Evolutionary conservation across 2,113 vertebrate species (phyloP).

Genomic region (Menidia beryllina): DNA sequence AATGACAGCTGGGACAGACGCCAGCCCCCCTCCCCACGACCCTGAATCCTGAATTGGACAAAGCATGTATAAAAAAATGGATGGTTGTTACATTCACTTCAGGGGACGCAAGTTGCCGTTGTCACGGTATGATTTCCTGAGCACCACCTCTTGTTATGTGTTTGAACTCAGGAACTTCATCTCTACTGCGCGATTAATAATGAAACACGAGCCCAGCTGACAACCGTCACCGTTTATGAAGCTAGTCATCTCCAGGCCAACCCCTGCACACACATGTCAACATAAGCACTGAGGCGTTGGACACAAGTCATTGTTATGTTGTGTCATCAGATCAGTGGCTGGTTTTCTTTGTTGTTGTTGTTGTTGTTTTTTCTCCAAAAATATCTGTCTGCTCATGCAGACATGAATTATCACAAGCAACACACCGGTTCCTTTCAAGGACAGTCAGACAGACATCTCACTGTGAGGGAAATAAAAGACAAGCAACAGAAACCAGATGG

Average conservation of each 20-base stretch:
- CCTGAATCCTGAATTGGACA: too few species aligned
- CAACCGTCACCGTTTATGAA: conserved; percentile 71
- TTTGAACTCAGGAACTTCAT: conserved; percentile 53
- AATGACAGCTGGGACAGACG: too few species aligned
- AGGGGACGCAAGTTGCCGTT: background rate
- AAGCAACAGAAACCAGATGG: background rate
- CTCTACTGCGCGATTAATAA: conserved; percentile 82
- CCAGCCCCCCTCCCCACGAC: too few species aligned
- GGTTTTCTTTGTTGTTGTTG: too few species aligned
- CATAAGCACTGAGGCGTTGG: conserved; percentile 50
- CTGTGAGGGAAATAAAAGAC: background rate
- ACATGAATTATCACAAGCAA: conserved; percentile 8
- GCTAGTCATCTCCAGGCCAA: conserved; percentile 76
- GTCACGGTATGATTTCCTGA: conserved; percentile 1
- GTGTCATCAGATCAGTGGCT: background rate
- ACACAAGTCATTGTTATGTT: conserved; percentile 50
- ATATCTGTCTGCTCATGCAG: conserved; percentile 1
- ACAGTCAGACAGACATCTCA: conserved; percentile 5
- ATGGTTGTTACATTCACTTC: background rate
- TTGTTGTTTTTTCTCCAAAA: conserved; percentile 17
- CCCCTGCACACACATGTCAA: conserved; percentile 62
- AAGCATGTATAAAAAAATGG: too few species aligned
- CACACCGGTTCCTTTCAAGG: conserved; percentile 34
- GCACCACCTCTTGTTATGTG: conserved; percentile 20
- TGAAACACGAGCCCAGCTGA: conserved; percentile 82